phyloP scores from a whole-genome alignment of 1,140 invertebrate species.

The Atta texana region DNA sequence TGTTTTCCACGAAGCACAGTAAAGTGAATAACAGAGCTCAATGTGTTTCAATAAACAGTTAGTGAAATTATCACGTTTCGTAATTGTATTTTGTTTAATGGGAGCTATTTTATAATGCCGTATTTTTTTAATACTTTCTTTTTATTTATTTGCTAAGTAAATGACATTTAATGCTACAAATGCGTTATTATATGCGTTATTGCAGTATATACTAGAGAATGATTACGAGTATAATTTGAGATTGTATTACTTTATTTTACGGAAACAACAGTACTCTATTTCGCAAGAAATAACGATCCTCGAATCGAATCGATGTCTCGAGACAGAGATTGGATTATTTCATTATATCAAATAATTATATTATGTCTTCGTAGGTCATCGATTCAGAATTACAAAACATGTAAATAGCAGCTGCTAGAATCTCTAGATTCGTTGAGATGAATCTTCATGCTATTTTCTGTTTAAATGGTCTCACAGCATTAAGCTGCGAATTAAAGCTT shows the following conservation, averaged over 20 bases:
- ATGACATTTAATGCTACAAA: not conserved
- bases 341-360: conserved; percentile 38
- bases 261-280: conserved; percentile 13
- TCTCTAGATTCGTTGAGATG: conserved; percentile 7
- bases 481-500: conserved; percentile 33
- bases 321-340: conserved; percentile 44
- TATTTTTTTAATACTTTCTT: conserved; percentile 12
- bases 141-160: not conserved
- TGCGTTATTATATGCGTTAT: conserved; percentile 10
- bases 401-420: conserved; percentile 53
- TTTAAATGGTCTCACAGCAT: not conserved
- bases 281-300: conserved; percentile 1
- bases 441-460: conserved; percentile 28
- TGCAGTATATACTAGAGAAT: not conserved
- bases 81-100: not conserved
- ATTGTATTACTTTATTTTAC: conserved; percentile 35
- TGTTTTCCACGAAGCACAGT: not conserved
- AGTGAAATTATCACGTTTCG: conserved; percentile 32
- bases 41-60: conserved; percentile 16
- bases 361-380: conserved; percentile 43
- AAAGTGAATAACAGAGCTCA: not conserved
- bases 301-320: not conserved
- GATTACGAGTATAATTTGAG: conserved; percentile 1
- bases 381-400: conserved; percentile 44
- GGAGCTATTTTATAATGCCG: not conserved